Conservation (phyloP, 35 echinoderm and acorn worm genomes). For the Ophioderma brevispina region DNA sequence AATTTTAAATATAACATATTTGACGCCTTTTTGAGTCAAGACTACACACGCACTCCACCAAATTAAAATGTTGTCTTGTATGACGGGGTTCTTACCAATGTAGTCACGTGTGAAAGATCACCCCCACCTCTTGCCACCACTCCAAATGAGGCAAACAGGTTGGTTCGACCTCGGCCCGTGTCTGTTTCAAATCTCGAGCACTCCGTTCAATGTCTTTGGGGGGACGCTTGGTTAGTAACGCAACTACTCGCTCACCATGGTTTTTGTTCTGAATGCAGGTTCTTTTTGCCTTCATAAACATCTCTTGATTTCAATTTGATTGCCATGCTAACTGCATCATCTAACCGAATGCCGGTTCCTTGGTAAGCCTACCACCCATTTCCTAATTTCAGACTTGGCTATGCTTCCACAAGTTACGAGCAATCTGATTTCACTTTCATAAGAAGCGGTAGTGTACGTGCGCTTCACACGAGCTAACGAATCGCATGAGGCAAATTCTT, state of each 20-base stretch:
- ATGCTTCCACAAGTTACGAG: constrained; percentile 63
- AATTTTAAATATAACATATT: too few species aligned
- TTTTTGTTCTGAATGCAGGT: background rate
- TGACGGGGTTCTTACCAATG: too few species aligned
- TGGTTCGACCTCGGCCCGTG: too few species aligned
- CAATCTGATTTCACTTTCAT: background rate
- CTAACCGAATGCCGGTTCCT: constrained; percentile 9
- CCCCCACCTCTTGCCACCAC: too few species aligned
- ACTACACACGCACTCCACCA: too few species aligned
- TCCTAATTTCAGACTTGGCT: constrained; percentile 24
- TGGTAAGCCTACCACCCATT: constrained; percentile 40
- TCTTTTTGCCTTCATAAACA: constrained; percentile 38
- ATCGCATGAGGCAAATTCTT: constrained; percentile 48
- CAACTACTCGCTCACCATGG: background rate
- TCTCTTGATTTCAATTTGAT: constrained; percentile 40
- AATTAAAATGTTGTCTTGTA: too few species aligned
- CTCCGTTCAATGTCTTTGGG: background rate
- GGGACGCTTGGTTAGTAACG: background rate
- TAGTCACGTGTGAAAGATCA: too few species aligned
- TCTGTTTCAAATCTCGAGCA: too few species aligned
- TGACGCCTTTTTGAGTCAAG: too few species aligned
- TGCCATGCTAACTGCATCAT: constrained; percentile 38
- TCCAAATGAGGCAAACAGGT: too few species aligned
- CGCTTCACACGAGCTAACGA: background rate
- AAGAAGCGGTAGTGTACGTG: constrained; percentile 20